A percentile compares a stretch with the other conserved stretches of the same genome.
These are phyloP conservation scores for Diabrotica balteata DNA, from an alignment of 2,888 invertebrate genomes.

Conservation along the genomic window DNA sequence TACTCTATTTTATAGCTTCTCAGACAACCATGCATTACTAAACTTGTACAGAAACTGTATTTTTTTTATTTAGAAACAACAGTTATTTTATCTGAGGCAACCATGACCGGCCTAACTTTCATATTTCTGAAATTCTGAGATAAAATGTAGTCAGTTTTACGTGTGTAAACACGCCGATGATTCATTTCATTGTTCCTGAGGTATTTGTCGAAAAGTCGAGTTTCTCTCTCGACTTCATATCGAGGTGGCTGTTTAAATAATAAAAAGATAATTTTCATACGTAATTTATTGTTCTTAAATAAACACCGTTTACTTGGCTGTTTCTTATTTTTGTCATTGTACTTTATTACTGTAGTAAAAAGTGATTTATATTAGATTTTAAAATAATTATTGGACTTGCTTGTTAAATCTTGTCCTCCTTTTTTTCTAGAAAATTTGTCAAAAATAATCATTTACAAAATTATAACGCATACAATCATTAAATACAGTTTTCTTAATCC, in stretches of 20 bases:
- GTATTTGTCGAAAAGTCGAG: conserved; percentile 40
- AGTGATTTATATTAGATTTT: conserved; percentile 9
- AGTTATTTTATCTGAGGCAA: too few species aligned
- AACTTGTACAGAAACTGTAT: too few species aligned
- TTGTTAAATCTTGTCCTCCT: background rate
- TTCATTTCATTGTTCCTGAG: conserved; percentile 42
- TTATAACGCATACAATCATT: too few species aligned
- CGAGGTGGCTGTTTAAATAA: conserved; percentile 44
- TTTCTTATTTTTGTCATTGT: conserved; percentile 21
- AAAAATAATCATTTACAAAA: too few species aligned
- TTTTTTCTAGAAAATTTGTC: too few species aligned
- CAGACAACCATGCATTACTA: too few species aligned
- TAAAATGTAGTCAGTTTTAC: conserved; percentile 37
- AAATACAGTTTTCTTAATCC: too few species aligned
- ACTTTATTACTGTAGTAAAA: conserved; percentile 9
- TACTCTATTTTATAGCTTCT: too few species aligned
- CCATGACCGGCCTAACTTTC: conserved; percentile 9
- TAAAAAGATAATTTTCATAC: conserved; percentile 45
- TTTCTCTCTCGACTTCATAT: conserved; percentile 38
- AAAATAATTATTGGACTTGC: conserved; percentile 1
- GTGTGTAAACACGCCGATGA: conserved; percentile 38
- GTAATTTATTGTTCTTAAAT: conserved; percentile 42
- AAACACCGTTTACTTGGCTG: conserved; percentile 35
- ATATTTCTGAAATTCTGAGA: conserved; percentile 37
- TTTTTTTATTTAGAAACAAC: too few species aligned